Base-by-base conservation (phyloP, 2,888 invertebrate species). In the Vandiemenella viatica region DNA sequence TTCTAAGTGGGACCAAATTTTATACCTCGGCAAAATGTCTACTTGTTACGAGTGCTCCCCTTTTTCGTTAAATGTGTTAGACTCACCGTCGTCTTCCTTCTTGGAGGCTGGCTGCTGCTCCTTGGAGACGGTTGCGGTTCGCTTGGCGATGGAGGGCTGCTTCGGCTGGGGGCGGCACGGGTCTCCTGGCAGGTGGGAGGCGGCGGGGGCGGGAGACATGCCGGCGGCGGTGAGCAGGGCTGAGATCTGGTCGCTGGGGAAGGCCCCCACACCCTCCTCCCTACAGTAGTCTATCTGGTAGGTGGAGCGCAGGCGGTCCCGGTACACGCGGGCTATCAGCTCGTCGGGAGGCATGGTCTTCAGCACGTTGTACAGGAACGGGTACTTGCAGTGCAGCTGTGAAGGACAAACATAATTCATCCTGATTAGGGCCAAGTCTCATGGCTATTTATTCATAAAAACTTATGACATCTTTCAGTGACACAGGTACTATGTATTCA, bases 311-410 rank as follows among this genome's bases (percentile, higher is more conserved):
- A 77, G 67, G 22, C 79, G 64, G 57, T 80, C 79, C 6, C 69
- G 64, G 58, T 79, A 75, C 19, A 79, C 74, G n/a, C 75, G 66
- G 50, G 73, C 71, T 49, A 75, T 70, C 42, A 76, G 61, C 22
- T 61, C 58, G 45, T 76, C 75, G 0, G 74, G 72, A 0, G 77
- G 74, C 19, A 74, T 71, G 42, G 70, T 73, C 58, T 75, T 72
- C 41, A 79, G 60, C 45, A 76, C 72, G 62, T 75, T 76, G 62
- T 77, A 77, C 57, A 79, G 71, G 67, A 74, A 75, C 22, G 79
- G 79, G 60, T 76, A 76, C 57, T 78, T 77, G 37, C 75, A 71
- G 63, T 77, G 71, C 18, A 79, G 62, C 77, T 79, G 61, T 40
- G 55, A 54, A 51, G n/a, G 2, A 32, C 3, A 4, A 32, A n/a